Conservation (phyloP, 2,113 vertebrate genomes). For the Strigops habroptila region DNA sequence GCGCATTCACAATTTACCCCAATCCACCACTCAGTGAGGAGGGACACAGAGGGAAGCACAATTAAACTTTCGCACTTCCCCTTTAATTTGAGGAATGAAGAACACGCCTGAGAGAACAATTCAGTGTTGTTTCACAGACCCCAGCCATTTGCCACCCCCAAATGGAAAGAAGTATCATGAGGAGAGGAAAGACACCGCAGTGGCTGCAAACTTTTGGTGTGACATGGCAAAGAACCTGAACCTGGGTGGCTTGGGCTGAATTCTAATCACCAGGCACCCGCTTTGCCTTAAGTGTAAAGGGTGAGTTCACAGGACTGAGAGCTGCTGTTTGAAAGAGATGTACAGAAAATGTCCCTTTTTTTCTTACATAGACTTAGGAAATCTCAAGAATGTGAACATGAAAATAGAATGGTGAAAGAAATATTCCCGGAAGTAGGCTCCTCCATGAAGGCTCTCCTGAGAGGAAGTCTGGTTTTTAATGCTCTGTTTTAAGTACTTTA, state of each 20-base stretch:
- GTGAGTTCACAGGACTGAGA: not conserved
- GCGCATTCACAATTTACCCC: conserved; percentile 50
- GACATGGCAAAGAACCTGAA: not conserved
- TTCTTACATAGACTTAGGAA: not conserved
- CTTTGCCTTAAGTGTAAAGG: not conserved
- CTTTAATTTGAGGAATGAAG: conserved; percentile 45
- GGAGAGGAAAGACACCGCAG: not conserved
- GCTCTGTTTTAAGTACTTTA: not conserved
- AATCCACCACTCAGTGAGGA: not conserved
- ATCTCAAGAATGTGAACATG: not conserved
- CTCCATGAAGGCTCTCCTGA: not conserved
- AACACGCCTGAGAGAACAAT: not conserved
- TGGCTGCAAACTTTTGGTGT: not conserved
- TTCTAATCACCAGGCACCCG: not conserved
- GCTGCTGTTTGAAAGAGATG: not conserved
- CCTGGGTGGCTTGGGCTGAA: not conserved
- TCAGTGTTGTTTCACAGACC: not conserved
- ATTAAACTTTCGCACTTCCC: conserved; percentile 50
- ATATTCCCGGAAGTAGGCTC: not conserved
- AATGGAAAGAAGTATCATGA: not conserved
- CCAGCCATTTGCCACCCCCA: not conserved
- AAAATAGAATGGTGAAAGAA: not conserved
- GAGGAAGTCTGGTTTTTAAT: not conserved
- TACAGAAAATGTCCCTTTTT: not conserved
- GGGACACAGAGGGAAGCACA: conserved; percentile 22